phyloP scores from a whole-genome alignment of 1,140 invertebrate species.

The Aricia agestis region DNA sequence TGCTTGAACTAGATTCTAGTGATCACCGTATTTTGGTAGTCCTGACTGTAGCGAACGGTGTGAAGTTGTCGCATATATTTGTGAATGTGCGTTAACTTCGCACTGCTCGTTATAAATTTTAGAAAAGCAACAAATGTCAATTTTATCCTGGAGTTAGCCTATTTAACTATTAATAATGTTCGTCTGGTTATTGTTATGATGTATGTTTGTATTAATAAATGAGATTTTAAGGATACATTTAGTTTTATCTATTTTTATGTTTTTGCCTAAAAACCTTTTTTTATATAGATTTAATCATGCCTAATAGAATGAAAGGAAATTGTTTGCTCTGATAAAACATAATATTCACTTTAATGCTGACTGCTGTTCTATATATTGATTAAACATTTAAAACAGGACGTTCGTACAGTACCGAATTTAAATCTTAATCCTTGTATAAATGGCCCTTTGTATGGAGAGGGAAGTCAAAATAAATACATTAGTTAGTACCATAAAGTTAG shows the following conservation, averaged over 20 bases:
- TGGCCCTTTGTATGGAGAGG: too few species aligned
- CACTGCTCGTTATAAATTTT: background rate
- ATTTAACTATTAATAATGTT: constrained; percentile 29
- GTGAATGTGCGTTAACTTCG: background rate
- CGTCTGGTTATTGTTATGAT: constrained; percentile 53
- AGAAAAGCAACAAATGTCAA: constrained; percentile 27
- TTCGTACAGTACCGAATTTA: too few species aligned
- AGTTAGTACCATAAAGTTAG: too few species aligned
- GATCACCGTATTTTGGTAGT: background rate
- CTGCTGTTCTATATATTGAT: too few species aligned
- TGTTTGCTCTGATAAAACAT: too few species aligned
- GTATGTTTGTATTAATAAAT: constrained; percentile 55
- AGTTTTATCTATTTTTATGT: constrained; percentile 27
- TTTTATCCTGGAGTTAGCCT: constrained; percentile 19
- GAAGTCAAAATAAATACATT: too few species aligned
- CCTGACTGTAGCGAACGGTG: background rate
- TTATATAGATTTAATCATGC: too few species aligned
- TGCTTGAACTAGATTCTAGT: background rate
- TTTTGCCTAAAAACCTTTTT: background rate
- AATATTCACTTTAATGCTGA: too few species aligned
- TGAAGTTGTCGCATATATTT: background rate
- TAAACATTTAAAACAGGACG: too few species aligned
- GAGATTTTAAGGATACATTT: constrained; percentile 41
- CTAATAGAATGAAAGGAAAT: too few species aligned
- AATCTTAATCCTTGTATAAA: too few species aligned